phyloP scores from a whole-genome alignment of 2,888 invertebrate species.

The Idaea biselata region DNA sequence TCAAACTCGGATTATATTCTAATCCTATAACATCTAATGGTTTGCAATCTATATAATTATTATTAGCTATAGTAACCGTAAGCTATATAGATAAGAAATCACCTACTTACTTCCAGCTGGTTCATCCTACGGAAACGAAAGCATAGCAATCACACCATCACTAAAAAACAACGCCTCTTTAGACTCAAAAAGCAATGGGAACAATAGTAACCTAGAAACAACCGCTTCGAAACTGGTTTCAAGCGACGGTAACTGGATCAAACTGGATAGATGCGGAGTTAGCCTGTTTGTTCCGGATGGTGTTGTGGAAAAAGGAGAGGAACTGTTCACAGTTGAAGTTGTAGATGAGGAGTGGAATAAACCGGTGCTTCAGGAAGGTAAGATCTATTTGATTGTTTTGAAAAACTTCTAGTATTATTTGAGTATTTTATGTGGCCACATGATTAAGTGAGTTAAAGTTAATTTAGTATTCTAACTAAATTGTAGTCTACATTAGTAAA shows the following conservation, averaged over 20 bases:
- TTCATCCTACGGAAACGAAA: slow-evolving; percentile 73
- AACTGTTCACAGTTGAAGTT: slow-evolving; percentile 93
- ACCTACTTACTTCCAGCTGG: slow-evolving; percentile 54
- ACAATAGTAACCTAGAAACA: slow-evolving; percentile 55
- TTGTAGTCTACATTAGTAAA: too few relatives aligned
- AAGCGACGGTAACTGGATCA: slow-evolving; percentile 82
- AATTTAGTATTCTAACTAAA: too few relatives aligned
- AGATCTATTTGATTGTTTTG: slow-evolving; percentile 10
- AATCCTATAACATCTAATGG: too few relatives aligned
- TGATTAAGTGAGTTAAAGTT: too few relatives aligned
- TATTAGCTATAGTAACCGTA: too few relatives aligned
- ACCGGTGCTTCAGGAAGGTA: slow-evolving; percentile 88
- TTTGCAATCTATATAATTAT: too few relatives aligned
- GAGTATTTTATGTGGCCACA: too few relatives aligned
- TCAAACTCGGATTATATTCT: too few relatives aligned
- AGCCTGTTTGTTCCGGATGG: slow-evolving; percentile 93
- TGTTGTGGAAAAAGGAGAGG: slow-evolving; percentile 90
- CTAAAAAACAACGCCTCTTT: slow-evolving; percentile 68
- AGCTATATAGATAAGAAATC: too few relatives aligned
- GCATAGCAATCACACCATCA: slow-evolving; percentile 74
- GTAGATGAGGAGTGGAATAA: slow-evolving; percentile 94
- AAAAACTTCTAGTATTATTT: not conserved
- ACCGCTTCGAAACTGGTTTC: slow-evolving; percentile 76
- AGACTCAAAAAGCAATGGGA: slow-evolving; percentile 51
- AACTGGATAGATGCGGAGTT: slow-evolving; percentile 88